Percentiles rank a stretch among this genome's conserved stretches.
Evolutionary conservation across 2,113 vertebrate species (phyloP).

Genomic region (Melanerpes formicivorus): DNA sequence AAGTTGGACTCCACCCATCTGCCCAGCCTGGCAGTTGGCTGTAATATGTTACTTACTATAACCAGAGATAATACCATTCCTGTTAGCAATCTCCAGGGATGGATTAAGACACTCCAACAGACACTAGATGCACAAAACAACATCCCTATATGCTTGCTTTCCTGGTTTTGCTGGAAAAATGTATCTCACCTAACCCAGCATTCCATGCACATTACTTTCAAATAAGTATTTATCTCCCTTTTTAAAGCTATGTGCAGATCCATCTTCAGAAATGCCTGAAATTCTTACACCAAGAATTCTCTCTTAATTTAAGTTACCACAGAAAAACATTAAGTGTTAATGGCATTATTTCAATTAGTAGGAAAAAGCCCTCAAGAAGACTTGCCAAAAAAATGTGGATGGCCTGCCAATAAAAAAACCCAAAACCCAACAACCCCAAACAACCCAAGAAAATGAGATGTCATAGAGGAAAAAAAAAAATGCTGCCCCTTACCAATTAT

Average conservation of each 20-base stretch:
- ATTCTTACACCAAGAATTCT: background rate
- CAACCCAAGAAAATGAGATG: background rate
- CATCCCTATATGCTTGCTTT: background rate
- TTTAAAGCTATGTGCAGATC: background rate
- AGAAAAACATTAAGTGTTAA: background rate
- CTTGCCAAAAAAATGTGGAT: background rate
- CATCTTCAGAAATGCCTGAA: background rate
- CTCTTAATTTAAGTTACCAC: background rate
- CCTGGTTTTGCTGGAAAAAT: background rate
- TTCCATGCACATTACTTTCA: background rate
- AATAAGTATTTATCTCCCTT: background rate
- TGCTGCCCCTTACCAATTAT: background rate
- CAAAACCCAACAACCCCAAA: background rate
- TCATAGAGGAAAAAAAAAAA: background rate
- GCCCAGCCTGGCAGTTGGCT: no score
- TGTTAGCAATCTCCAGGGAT: background rate
- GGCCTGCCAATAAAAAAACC: no score
- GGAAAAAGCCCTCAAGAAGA: background rate
- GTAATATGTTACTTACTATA: background rate
- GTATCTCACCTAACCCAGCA: background rate
- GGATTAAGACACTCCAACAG: background rate
- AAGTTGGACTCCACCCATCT: no score
- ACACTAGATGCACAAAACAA: background rate
- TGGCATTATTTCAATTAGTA: background rate
- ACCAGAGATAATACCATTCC: background rate